A percentile compares a stretch with the other conserved stretches of the same genome.
These are phyloP conservation scores for Zoanthus solanderi DNA, from an alignment of 92 coral and sea anemone species.

Conservation along the genomic window DNA sequence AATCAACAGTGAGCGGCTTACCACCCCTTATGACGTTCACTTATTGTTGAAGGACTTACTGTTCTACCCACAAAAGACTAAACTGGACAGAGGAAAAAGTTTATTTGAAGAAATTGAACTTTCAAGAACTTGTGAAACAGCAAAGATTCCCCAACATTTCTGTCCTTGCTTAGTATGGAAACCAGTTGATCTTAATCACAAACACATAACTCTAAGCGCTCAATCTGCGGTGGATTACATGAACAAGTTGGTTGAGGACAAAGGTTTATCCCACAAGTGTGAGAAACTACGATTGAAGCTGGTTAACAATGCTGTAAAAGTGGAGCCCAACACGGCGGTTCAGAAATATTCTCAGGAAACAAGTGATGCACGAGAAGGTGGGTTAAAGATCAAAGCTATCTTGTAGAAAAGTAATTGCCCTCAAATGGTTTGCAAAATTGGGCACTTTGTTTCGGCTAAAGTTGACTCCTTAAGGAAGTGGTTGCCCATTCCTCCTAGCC, in stretches of 20 bases:
- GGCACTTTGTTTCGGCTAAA: no score
- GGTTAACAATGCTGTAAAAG: slow-evolving; percentile 61
- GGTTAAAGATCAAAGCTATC: not conserved
- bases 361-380: slow-evolving; percentile 25
- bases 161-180: slow-evolving; percentile 67
- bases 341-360: slow-evolving; percentile 43
- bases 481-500: no score
- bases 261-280: slow-evolving; percentile 47
- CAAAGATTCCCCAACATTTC: slow-evolving; percentile 64
- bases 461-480: no score
- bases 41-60: slow-evolving; percentile 36
- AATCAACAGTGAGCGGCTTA: slow-evolving; percentile 22
- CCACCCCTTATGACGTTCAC: slow-evolving; percentile 38
- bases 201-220: slow-evolving; percentile 57
- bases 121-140: slow-evolving; percentile 51
- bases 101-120: slow-evolving; percentile 56
- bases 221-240: slow-evolving; percentile 43
- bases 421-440: no score
- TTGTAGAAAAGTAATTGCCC: no score
- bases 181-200: slow-evolving; percentile 53
- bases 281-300: slow-evolving; percentile 40
- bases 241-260: slow-evolving; percentile 38
- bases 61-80: slow-evolving; percentile 32
- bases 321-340: slow-evolving; percentile 61
- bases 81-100: slow-evolving; percentile 52